Percentiles rank a stretch among this genome's conserved stretches.
These are phyloP conservation scores for Seriola dumerili DNA, from an alignment of 2,113 vertebrate genomes.

Conservation along the genomic window DNA sequence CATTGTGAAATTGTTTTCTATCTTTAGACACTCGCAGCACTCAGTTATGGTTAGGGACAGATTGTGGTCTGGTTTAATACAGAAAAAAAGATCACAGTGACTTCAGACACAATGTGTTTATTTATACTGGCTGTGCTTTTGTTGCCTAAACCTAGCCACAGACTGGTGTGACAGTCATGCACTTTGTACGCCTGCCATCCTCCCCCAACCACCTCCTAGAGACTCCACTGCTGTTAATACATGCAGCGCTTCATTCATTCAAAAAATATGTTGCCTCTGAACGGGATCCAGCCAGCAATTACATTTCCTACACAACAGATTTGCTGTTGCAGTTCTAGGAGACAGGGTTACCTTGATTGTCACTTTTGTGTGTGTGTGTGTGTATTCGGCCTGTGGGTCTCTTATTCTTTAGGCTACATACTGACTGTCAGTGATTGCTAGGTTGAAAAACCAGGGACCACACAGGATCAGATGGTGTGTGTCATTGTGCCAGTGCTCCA, in stretches of 20 bases:
- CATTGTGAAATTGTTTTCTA: neutral
- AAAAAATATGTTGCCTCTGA: neutral
- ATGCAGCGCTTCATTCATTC: neutral
- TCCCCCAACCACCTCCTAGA: neutral
- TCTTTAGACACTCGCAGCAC: neutral
- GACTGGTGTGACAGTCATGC: neutral
- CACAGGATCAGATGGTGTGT: slow-evolving; percentile 42
- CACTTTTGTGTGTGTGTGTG: slow-evolving; percentile 1
- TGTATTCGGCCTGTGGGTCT: slow-evolving; percentile 3
- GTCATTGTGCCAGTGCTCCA: neutral
- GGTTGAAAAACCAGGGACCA: slow-evolving; percentile 53
- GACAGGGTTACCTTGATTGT: slow-evolving; percentile 3
- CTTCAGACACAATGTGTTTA: neutral
- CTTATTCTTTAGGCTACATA: slow-evolving; percentile 18
- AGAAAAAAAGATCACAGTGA: neutral
- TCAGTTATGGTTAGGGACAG: neutral
- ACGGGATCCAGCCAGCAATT: neutral
- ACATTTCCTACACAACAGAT: neutral
- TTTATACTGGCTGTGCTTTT: neutral
- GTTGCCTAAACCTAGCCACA: neutral
- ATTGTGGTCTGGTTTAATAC: neutral
- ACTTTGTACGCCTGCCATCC: neutral
- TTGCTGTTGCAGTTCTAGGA: neutral
- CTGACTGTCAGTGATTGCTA: slow-evolving; percentile 44
- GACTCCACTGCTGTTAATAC: neutral